These are phyloP conservation scores for Halichoerus grypus DNA, from an alignment of 2,113 vertebrate genomes.

Conservation along the genomic window DNA sequence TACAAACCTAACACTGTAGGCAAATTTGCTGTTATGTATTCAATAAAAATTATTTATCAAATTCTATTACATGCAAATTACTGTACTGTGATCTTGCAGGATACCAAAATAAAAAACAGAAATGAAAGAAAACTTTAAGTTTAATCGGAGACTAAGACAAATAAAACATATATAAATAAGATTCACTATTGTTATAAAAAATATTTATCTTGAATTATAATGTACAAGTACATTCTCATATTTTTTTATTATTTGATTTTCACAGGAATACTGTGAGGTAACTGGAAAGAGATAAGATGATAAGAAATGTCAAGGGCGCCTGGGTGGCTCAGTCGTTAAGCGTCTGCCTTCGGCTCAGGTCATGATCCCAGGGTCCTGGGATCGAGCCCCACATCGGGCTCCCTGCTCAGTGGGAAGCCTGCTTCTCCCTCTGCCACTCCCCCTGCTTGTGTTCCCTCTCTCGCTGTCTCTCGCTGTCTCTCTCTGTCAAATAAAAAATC, in stretches of 20 bases:
- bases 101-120: not conserved
- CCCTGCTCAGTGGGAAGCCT: no score
- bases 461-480: no score
- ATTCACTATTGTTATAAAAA: not conserved
- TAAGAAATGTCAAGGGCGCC: not conserved
- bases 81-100: fast-evolving
- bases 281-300: not conserved
- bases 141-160: not conserved
- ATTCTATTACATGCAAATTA: not conserved
- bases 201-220: not conserved
- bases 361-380: no score
- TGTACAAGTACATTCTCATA: not conserved
- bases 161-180: not conserved
- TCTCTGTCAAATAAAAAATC: no score
- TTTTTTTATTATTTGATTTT: not conserved
- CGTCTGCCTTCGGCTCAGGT: no score
- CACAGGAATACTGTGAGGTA: not conserved
- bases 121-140: not conserved
- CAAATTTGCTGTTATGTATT: not conserved
- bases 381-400: no score
- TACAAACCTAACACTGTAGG: not conserved
- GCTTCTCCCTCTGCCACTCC: no score
- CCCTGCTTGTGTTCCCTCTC: no score
- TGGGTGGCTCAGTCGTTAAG: no score
- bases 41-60: not conserved